A percentile compares a stretch with the other conserved stretches of the same genome.
Conservation (phyloP, 2,797 vertebrate genomes). For the Gobio occitaniae region DNA sequence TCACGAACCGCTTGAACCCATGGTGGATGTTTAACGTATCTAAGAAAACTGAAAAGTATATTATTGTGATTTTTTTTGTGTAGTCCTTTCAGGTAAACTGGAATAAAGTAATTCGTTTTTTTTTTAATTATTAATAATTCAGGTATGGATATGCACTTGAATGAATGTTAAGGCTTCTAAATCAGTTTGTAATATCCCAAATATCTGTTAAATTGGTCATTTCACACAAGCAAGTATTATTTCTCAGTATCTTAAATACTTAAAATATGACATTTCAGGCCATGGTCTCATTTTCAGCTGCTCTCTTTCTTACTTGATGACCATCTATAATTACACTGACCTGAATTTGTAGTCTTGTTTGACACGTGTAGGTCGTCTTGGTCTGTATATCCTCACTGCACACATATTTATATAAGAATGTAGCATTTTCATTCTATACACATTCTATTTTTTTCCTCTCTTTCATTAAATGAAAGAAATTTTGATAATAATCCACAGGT, state of each 20-base stretch:
- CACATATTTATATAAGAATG: not conserved
- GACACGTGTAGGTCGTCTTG: not conserved
- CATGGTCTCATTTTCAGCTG: slow-evolving; percentile 14
- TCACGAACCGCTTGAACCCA: not conserved
- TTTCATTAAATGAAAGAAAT: not conserved
- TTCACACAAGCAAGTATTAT: not conserved
- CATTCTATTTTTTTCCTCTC: not conserved
- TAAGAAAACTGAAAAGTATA: not conserved
- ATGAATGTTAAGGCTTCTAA: not conserved
- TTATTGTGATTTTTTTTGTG: not conserved
- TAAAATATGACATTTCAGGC: slow-evolving; percentile 21
- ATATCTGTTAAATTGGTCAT: not conserved
- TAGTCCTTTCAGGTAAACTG: not conserved
- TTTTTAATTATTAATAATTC: not conserved
- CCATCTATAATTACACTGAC: slow-evolving; percentile 45
- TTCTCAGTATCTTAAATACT: not conserved
- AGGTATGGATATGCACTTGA: not conserved
- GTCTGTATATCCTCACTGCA: not conserved
- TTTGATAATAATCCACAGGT: slow-evolving; percentile 4
- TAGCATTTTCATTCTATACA: not conserved
- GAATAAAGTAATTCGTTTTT: not conserved
- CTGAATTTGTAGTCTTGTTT: slow-evolving; percentile 40
- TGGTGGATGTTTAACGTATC: not conserved
- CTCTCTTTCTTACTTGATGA: slow-evolving; percentile 14
- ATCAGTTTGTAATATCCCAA: not conserved